phyloP scores from a whole-genome alignment of 2,797 vertebrate species.

The Crocidura indochinensis region DNA sequence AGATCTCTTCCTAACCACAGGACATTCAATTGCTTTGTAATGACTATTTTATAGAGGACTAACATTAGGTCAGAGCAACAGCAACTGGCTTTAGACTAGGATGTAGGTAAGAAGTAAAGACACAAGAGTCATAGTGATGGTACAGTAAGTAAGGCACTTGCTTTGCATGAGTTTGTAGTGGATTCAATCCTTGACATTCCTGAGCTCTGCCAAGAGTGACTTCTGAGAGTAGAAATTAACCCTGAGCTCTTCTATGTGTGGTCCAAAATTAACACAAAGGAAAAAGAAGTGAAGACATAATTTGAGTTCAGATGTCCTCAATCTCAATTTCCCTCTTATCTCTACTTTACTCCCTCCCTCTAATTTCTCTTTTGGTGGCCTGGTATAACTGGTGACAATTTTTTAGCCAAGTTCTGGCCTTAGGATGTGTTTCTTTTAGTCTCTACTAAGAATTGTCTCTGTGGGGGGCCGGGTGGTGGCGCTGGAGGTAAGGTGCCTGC shows the following conservation, averaged over 20 bases:
- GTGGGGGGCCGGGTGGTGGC: too few species aligned
- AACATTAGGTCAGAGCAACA: neutral
- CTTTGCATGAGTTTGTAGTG: too few species aligned
- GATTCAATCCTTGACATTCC: too few species aligned
- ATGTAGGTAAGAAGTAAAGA: neutral
- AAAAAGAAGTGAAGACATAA: neutral
- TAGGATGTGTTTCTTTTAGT: conserved; percentile 15
- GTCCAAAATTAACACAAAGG: too few species aligned
- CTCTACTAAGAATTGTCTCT: neutral
- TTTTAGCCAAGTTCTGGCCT: neutral
- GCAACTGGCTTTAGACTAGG: neutral
- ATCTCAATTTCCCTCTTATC: neutral
- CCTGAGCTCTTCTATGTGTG: too few species aligned
- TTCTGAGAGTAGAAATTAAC: too few species aligned
- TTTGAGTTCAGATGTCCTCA: neutral
- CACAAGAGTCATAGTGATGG: neutral
- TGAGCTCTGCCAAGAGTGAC: too few species aligned
- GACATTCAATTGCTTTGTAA: conserved; percentile 11
- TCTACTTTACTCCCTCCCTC: neutral
- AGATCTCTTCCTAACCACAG: neutral
- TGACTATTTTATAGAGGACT: neutral
- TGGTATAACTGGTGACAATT: neutral
- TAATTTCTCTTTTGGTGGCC: neutral
- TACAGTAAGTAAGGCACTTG: too few species aligned
- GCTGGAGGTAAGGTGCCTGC: too few species aligned